These are phyloP conservation scores for Pseudobourletiella spinata DNA, from an alignment of 1,140 invertebrate genomes.

Conservation along the genomic window DNA sequence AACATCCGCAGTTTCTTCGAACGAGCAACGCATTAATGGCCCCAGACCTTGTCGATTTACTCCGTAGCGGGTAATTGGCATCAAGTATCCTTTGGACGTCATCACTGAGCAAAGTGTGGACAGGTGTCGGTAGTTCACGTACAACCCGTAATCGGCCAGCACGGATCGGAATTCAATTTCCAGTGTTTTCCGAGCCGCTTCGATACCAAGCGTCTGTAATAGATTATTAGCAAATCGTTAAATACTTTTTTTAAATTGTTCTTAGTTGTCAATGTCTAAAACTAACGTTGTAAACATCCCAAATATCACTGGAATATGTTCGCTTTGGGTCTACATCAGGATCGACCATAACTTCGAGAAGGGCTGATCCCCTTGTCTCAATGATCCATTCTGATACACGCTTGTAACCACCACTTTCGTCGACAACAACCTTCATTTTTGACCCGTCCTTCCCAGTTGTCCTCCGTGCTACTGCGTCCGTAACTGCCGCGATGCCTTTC, in stretches of 20 bases:
- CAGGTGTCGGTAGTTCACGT: constrained; percentile 99
- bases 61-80: constrained; percentile 99
- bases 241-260: background rate
- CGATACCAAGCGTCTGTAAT: constrained; percentile 81
- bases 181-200: constrained; percentile 97
- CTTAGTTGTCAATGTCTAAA: too few relatives aligned
- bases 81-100: constrained; percentile 91
- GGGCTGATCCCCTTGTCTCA: constrained; percentile 95
- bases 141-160: constrained; percentile 97
- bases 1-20: constrained; percentile 94
- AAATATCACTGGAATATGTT: constrained; percentile 98
- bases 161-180: constrained; percentile 99
- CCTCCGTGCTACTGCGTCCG: constrained; percentile 99
- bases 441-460: constrained; percentile 96
- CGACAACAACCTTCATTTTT: constrained; percentile 94
- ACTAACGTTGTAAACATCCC: constrained; percentile 96
- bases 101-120: constrained; percentile 97
- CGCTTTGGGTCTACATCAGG: constrained; percentile 92
- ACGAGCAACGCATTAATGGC: constrained; percentile 94
- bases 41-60: constrained; percentile 99
- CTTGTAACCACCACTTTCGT: constrained; percentile 96
- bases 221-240: constrained; percentile 16
- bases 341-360: constrained; percentile 96
- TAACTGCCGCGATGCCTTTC: constrained; percentile 80
- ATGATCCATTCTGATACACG: constrained; percentile 97